These are phyloP conservation scores for Luperina nickerlii DNA, from an alignment of 2,888 invertebrate genomes.

Conservation along the genomic window DNA sequence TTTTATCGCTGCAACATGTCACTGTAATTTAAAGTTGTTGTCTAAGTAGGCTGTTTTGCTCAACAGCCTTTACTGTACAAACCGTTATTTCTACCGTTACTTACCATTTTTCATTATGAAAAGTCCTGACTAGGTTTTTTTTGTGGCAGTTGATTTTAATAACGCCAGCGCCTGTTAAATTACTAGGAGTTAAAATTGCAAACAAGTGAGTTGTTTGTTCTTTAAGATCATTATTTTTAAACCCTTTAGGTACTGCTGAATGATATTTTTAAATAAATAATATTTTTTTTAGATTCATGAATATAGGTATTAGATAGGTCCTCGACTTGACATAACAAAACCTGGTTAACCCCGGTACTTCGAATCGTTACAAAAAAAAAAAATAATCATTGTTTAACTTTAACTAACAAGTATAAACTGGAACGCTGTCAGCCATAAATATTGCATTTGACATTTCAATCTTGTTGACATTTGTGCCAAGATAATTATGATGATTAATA, in stretches of 20 bases:
- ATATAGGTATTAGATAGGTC: background rate
- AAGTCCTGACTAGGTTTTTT: background rate
- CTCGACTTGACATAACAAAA: background rate
- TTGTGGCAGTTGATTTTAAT: background rate
- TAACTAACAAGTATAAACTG: too few species aligned
- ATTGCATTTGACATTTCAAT: too few species aligned
- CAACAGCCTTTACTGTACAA: background rate
- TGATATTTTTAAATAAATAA: background rate
- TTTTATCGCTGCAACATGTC: background rate
- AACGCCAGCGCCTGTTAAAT: slow-evolving; percentile 4
- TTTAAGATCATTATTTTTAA: background rate
- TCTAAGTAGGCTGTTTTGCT: background rate
- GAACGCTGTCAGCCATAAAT: too few species aligned
- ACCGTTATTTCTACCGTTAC: background rate
- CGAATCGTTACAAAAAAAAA: too few species aligned
- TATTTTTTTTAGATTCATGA: background rate
- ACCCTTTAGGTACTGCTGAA: background rate
- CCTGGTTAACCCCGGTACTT: background rate
- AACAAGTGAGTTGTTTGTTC: background rate
- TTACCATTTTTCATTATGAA: background rate
- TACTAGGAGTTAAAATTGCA: background rate
- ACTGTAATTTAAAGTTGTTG: too few species aligned
- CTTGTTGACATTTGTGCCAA: too few species aligned
- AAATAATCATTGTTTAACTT: too few species aligned
- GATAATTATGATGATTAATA: too few species aligned